phyloP scores from a whole-genome alignment of 2,888 invertebrate genomes.

The Conops quadrifasciatus region DNA sequence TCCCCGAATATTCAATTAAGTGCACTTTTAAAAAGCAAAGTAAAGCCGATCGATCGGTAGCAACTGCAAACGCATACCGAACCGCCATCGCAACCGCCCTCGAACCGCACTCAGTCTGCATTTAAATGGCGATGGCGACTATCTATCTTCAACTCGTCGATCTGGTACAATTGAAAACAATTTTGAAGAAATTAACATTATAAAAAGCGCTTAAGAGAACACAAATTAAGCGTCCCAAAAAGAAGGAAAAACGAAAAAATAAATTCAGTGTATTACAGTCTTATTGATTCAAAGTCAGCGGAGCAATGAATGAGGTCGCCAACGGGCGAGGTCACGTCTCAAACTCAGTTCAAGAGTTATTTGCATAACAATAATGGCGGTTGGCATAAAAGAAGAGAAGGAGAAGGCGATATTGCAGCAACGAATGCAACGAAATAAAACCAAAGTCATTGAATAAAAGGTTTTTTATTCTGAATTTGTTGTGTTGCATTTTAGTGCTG shows the following conservation, averaged over 20 bases:
- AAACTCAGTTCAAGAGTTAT: conserved; percentile 7
- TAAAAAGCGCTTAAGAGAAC: conserved; percentile 18
- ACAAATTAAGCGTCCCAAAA: conserved; percentile 5
- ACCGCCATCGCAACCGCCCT: background rate
- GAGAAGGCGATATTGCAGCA: conserved; percentile 8
- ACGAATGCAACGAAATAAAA: conserved; percentile 10
- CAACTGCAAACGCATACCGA: background rate
- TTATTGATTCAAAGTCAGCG: conserved; percentile 27
- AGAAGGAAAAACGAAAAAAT: background rate
- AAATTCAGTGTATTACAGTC: background rate
- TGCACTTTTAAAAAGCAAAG: background rate
- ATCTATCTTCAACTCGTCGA: background rate
- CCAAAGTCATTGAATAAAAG: too few relatives aligned
- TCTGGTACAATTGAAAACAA: conserved; percentile 29
- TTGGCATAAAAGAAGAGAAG: background rate
- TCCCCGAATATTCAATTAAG: background rate
- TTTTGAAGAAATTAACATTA: conserved; percentile 31
- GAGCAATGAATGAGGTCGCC: conserved; percentile 1
- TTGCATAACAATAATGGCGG: conserved; percentile 11
- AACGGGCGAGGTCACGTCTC: conserved; percentile 4
- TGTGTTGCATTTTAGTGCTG: background rate
- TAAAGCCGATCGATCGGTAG: background rate
- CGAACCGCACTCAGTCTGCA: conserved; percentile 9
- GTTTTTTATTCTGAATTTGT: background rate
- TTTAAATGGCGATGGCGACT: conserved; percentile 8